These are phyloP conservation scores for Uria lomvia DNA, from an alignment of 2,113 vertebrate genomes.

Conservation along the genomic window DNA sequence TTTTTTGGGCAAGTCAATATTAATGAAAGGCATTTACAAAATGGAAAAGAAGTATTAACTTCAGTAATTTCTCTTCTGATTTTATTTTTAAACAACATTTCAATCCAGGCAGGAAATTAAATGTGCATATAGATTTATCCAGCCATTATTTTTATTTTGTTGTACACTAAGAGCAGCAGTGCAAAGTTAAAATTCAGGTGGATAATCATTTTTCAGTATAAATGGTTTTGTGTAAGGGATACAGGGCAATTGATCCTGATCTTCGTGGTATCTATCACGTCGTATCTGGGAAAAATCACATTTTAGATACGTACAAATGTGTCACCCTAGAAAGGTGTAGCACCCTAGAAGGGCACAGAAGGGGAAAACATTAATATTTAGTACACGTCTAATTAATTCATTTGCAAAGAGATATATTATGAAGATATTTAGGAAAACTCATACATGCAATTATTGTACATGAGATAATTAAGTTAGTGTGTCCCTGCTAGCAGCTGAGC, in stretches of 20 bases:
- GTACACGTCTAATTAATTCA: not conserved
- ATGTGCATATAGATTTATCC: not conserved
- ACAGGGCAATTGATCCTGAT: not conserved
- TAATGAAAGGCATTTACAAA: not conserved
- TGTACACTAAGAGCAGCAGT: not conserved
- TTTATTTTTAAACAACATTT: not conserved
- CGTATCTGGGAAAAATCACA: not conserved
- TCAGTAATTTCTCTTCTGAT: not conserved
- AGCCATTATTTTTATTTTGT: not conserved
- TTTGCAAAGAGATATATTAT: not conserved
- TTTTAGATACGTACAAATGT: not conserved
- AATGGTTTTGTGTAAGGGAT: not conserved
- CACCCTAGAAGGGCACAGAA: not conserved
- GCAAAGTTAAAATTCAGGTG: not conserved
- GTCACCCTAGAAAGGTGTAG: not conserved
- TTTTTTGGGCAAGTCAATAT: not conserved
- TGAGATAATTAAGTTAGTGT: not conserved
- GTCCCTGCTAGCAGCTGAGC: not conserved
- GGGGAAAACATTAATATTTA: not conserved
- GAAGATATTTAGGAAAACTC: not conserved
- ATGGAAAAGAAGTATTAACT: not conserved
- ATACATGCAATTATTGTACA: not conserved
- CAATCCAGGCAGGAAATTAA: not conserved
- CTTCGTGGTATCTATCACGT: not conserved
- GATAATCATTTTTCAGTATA: not conserved